Conservation (phyloP, 2,113 vertebrate species). For the Heloderma charlesbogerti region DNA sequence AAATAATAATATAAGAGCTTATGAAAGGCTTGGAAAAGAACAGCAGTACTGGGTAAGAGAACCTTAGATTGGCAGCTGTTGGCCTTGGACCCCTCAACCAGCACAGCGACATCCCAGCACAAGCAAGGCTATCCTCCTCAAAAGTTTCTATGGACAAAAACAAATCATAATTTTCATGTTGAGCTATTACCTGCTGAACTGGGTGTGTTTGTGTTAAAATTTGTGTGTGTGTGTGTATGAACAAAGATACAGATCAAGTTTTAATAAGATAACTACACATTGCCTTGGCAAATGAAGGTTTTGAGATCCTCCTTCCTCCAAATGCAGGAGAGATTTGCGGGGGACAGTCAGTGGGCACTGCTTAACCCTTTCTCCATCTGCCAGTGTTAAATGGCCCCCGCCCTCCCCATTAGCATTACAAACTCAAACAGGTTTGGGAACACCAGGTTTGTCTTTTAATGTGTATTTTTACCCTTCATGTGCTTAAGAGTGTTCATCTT, state of each 20-base stretch:
- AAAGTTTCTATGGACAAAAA: neutral
- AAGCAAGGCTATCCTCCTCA: neutral
- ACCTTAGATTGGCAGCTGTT: neutral
- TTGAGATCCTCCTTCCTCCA: neutral
- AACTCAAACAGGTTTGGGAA: neutral
- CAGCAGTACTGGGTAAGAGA: neutral
- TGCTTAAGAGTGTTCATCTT: neutral
- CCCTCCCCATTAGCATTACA: neutral
- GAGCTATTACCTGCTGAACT: neutral
- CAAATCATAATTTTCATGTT: neutral
- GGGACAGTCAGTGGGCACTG: too few relatives aligned
- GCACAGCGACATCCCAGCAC: neutral
- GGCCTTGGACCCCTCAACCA: neutral
- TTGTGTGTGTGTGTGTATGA: neutral
- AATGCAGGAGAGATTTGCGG: neutral
- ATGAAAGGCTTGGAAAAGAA: neutral
- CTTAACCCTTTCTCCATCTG: neutral
- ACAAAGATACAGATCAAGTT: neutral
- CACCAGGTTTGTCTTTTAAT: neutral
- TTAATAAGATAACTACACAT: neutral
- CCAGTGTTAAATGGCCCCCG: neutral
- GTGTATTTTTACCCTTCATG: neutral
- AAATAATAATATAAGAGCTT: neutral
- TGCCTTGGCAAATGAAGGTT: neutral
- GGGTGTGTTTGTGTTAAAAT: neutral